phyloP scores from a whole-genome alignment of 2,888 invertebrate species.

The Brachypalpus laphriformis region DNA sequence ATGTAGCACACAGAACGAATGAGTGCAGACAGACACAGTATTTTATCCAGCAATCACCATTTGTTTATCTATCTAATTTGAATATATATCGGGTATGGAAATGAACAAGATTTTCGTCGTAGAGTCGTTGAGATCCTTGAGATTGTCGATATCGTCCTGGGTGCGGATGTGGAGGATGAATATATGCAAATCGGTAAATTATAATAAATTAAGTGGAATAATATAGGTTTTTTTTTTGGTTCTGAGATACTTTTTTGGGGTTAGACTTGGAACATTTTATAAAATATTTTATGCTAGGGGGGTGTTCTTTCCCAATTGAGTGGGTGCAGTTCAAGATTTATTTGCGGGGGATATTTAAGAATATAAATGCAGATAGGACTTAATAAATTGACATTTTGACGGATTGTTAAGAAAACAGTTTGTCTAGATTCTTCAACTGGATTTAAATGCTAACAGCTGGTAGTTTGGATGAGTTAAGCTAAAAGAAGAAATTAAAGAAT shows the following conservation, averaged over 20 bases:
- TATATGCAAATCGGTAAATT: background rate
- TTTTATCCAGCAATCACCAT: slow-evolving; percentile 25
- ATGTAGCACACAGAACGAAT: background rate
- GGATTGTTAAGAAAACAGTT: background rate
- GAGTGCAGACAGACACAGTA: background rate
- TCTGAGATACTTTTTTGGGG: background rate
- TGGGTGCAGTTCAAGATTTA: background rate
- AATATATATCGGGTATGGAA: slow-evolving; percentile 9
- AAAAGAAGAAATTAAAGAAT: too few species aligned
- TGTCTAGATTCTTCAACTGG: too few species aligned
- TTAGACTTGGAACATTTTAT: background rate
- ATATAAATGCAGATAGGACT: background rate
- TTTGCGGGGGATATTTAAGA: background rate
- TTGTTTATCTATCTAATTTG: slow-evolving; percentile 34
- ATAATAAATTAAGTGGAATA: slow-evolving; percentile 6
- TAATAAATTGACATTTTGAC: background rate
- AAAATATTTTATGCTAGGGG: background rate
- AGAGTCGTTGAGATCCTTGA: background rate
- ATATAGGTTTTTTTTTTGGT: background rate
- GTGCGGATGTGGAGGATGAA: background rate
- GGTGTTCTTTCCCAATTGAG: background rate
- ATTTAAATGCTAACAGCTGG: too few species aligned
- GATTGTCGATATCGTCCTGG: background rate
- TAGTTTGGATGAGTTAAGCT: too few species aligned
- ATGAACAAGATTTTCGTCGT: background rate